Evolutionary conservation across 2,797 vertebrate species (phyloP).

Genomic region (Sebastes trivittatus): DNA sequence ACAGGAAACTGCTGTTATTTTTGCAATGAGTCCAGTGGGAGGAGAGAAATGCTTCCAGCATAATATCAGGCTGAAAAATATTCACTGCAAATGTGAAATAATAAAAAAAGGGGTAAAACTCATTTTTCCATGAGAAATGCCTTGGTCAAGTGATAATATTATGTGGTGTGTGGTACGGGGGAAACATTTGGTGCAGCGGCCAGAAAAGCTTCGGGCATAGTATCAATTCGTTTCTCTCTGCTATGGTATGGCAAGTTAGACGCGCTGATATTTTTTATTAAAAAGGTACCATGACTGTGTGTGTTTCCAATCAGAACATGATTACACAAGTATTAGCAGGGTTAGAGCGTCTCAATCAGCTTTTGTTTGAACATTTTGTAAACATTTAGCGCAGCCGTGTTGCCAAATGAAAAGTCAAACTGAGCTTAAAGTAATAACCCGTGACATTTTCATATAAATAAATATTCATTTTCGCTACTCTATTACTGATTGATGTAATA

Average conservation of each 20-base stretch:
- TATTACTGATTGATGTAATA: conserved; percentile 28
- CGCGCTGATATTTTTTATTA: conserved; percentile 20
- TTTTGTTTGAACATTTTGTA: conserved; percentile 51
- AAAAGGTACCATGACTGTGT: conserved; percentile 27
- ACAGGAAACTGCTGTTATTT: conserved; percentile 63
- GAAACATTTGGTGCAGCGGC: conserved; percentile 28
- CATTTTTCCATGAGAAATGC: conserved; percentile 64
- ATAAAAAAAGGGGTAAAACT: conserved; percentile 52
- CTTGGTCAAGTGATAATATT: conserved; percentile 62
- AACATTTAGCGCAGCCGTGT: conserved; percentile 26
- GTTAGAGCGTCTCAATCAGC: conserved; percentile 48
- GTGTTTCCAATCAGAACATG: conserved; percentile 52
- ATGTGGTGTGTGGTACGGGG: conserved; percentile 56
- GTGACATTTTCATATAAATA: conserved; percentile 47
- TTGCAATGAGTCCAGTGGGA: conserved; percentile 33
- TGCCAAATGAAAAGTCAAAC: conserved; percentile 44
- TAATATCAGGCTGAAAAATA: conserved; percentile 60
- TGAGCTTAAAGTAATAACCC: conserved; percentile 48
- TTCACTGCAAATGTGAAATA: conserved; percentile 67
- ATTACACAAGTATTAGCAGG: conserved; percentile 38
- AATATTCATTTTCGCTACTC: conserved; percentile 35
- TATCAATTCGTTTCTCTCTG: conserved; percentile 48
- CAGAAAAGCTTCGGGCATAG: conserved; percentile 47
- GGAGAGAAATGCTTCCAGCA: conserved; percentile 39
- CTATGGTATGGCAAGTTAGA: conserved; percentile 42